Evolutionary conservation across 1,140 invertebrate genomes (phyloP), one percentile per base, ranked within the genome.

Genomic region (Brachystomella parvula): DNA sequence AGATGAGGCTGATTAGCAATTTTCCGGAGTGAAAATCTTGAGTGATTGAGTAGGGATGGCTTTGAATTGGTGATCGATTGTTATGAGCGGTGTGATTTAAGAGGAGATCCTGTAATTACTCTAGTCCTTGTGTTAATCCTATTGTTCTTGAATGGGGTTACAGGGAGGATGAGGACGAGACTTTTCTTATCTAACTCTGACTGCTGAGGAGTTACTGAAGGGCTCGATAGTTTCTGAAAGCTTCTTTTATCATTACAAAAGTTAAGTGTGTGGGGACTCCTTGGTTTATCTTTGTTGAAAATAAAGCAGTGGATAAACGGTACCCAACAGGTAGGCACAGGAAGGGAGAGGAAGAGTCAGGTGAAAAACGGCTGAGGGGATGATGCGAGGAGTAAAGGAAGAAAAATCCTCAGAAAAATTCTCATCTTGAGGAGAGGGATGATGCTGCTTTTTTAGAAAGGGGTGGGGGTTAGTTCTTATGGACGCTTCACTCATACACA

Each of bases 151-250:
- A 53, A 39, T n/a, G 49, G 49, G 49, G 49, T 53, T 53, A 53
- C n/a, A n/a, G n/a, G n/a, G n/a, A n/a, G n/a, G n/a, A n/a, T n/a
- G n/a, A 24, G 49, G 49, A 53, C 24, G 12, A 53, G 24, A 53
- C 49, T 53, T 53, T 53, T 39, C 35, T 9, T 53, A 53, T 53
- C 49, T 24, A 3, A n/a, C 24, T 15, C 49, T 12, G 49, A 53
- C 29, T 60, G 24, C 58, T 24, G 58, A 19, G 24, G 28, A 60
- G 58, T 60, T 60, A 60, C 58, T 60, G 58, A 60, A 60, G 58
- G 58, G 58, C 58, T 60, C 58, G 9, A 53, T 24, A 53, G 3
- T 53, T 53, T 53, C 9, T 24, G 3, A 26, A 15, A 53, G 49
- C 49, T 6, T 15, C 49, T 53, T 53, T 53, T 53, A 15, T 53